phyloP scores from a whole-genome alignment of 2,888 invertebrate species.

The Caenorhabditis afra region DNA sequence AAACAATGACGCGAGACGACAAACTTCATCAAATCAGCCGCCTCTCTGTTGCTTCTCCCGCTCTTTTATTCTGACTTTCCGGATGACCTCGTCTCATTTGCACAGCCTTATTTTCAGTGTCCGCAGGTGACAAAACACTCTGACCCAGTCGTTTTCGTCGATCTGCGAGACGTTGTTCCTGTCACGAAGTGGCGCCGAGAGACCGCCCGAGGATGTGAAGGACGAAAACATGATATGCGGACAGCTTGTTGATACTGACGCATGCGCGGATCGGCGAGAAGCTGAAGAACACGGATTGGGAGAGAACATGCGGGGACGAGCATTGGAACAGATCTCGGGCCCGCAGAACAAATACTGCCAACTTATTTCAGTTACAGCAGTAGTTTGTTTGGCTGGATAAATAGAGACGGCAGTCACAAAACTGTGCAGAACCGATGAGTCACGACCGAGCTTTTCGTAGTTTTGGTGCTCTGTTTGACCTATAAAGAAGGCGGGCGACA shows the following conservation, averaged over 20 bases:
- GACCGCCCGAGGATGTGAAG: constrained; percentile 8
- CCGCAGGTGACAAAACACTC: constrained; percentile 29
- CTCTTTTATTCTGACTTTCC: constrained; percentile 24
- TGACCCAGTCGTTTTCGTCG: constrained; percentile 20
- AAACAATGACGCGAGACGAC: constrained; percentile 38
- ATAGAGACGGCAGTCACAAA: constrained; percentile 35
- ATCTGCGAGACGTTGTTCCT: constrained; percentile 42
- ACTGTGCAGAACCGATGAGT: constrained; percentile 43
- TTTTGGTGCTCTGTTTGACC: background rate
- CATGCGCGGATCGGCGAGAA: constrained; percentile 15
- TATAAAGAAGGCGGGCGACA: too few species aligned
- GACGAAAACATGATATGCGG: constrained; percentile 46
- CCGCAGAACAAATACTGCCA: constrained; percentile 31
- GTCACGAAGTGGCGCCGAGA: constrained; percentile 36
- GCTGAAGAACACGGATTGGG: background rate
- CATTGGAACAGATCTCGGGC: constrained; percentile 35
- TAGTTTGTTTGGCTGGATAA: constrained; percentile 46
- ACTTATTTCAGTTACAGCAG: constrained; percentile 44
- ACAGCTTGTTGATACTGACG: constrained; percentile 33
- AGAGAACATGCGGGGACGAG: constrained; percentile 25
- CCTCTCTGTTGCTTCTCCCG: constrained; percentile 1
- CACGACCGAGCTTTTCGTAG: constrained; percentile 6
- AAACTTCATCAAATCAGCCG: constrained; percentile 10
- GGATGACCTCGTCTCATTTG: constrained; percentile 10
- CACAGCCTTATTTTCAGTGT: constrained; percentile 37